Conservation (phyloP, 1,140 invertebrate species). For the Calliopsis andreniformis region DNA sequence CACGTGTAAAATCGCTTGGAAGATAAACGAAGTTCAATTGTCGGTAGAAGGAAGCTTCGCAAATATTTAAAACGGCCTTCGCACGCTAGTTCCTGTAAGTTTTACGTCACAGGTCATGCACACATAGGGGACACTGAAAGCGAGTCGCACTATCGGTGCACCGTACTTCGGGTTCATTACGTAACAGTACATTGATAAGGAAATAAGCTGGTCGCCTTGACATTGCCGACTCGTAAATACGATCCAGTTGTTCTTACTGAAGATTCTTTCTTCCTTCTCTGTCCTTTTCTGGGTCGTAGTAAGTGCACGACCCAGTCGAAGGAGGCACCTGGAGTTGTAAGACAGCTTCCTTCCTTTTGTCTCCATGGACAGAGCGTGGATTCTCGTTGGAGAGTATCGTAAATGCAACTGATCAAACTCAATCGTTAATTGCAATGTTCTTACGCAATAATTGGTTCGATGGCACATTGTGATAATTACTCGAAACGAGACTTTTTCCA, state of each 20-base stretch:
- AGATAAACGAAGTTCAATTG: slow-evolving; percentile 21
- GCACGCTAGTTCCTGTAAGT: slow-evolving; percentile 32
- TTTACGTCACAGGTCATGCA: slow-evolving; percentile 64
- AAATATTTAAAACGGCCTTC: slow-evolving; percentile 55
- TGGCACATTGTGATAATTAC: not conserved
- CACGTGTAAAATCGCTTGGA: not conserved
- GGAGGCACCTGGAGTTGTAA: too few relatives aligned
- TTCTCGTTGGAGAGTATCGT: not conserved
- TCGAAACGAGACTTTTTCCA: not conserved
- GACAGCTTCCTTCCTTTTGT: too few relatives aligned
- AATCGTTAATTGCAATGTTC: not conserved
- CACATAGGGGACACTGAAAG: slow-evolving; percentile 67
- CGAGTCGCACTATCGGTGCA: slow-evolving; percentile 63
- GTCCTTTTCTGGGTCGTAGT: not conserved
- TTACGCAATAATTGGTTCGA: not conserved
- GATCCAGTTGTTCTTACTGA: slow-evolving; percentile 38
- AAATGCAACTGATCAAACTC: not conserved
- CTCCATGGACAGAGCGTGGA: not conserved
- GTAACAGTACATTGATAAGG: slow-evolving; percentile 63
- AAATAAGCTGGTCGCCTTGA: slow-evolving; percentile 65
- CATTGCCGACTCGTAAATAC: slow-evolving; percentile 51
- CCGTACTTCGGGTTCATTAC: slow-evolving; percentile 48
- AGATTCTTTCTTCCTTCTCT: slow-evolving; percentile 12
- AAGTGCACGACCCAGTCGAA: not conserved
- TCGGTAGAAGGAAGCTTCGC: slow-evolving; percentile 13